Evolutionary conservation across 2,113 vertebrate genomes (phyloP).

Genomic region (Lagopus muta): DNA sequence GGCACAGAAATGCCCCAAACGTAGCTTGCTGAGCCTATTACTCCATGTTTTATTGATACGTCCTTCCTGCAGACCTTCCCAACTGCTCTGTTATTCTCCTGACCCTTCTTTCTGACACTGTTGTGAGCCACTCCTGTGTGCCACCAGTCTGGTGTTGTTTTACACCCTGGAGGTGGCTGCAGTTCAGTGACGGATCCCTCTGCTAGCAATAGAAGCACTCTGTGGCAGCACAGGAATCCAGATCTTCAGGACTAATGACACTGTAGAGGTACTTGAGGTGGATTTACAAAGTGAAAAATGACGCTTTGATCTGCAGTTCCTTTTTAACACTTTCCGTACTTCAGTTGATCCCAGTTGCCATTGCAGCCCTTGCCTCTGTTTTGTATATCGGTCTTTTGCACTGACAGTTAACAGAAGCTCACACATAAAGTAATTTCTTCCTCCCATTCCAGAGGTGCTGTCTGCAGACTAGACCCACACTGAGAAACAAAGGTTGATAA

Average conservation of each 20-base stretch:
- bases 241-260: not conserved
- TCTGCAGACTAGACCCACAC: not conserved
- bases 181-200: not conserved
- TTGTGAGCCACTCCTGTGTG: not conserved
- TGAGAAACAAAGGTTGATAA: not conserved
- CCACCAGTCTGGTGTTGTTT: not conserved
- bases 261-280: not conserved
- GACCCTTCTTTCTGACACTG: not conserved
- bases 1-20: not conserved
- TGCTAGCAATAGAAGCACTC: not conserved
- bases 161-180: not conserved
- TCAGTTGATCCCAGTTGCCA: not conserved
- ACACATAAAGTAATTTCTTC: not conserved
- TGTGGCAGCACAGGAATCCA: not conserved
- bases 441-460: not conserved
- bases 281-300: not conserved
- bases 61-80: not conserved
- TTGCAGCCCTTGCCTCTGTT: not conserved
- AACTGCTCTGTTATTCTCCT: not conserved
- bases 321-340: not conserved
- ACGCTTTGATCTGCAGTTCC: not conserved
- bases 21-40: not conserved
- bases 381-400: not conserved
- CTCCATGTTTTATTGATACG: not conserved
- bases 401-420: not conserved